These are phyloP conservation scores for Xenopus petersii DNA, from an alignment of 2,797 vertebrate species.

Conservation along the genomic window DNA sequence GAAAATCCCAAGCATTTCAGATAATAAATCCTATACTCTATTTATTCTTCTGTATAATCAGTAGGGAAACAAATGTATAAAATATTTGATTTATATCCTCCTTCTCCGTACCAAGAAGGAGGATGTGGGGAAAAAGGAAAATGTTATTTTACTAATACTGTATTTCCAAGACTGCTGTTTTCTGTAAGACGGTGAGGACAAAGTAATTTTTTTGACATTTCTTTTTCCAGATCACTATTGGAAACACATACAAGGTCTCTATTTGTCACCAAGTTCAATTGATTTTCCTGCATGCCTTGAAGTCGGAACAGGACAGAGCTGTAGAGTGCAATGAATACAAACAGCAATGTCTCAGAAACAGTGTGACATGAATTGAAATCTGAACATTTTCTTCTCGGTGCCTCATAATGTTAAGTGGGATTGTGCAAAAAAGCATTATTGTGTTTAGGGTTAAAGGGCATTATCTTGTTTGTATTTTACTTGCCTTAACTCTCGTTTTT, in stretches of 20 bases:
- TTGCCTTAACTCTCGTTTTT: no score
- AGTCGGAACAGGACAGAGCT: conserved; percentile 18
- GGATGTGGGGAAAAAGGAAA: not conserved
- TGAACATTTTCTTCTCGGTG: conserved; percentile 24
- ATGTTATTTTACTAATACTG: not conserved
- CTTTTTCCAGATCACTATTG: conserved; percentile 18
- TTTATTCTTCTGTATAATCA: no score
- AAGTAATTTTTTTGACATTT: conserved; percentile 28
- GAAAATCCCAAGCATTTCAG: no score
- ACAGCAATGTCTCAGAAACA: conserved; percentile 30
- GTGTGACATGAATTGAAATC: conserved; percentile 36
- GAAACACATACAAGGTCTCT: conserved; percentile 37
- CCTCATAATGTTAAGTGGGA: conserved; percentile 27
- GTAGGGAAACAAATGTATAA: no score
- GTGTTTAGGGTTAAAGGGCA: not conserved
- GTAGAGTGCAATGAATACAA: conserved; percentile 37
- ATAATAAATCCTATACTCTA: no score
- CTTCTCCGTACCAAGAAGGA: no score
- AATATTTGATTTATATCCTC: no score
- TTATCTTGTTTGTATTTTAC: no score
- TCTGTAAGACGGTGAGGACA: conserved; percentile 8
- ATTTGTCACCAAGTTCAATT: conserved; percentile 38
- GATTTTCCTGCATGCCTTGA: conserved; percentile 41
- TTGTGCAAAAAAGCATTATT: conserved; percentile 6
- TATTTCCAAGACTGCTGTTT: not conserved